These are phyloP conservation scores for Nephotettix cincticeps DNA, from an alignment of 1,140 invertebrate genomes.

Conservation along the genomic window DNA sequence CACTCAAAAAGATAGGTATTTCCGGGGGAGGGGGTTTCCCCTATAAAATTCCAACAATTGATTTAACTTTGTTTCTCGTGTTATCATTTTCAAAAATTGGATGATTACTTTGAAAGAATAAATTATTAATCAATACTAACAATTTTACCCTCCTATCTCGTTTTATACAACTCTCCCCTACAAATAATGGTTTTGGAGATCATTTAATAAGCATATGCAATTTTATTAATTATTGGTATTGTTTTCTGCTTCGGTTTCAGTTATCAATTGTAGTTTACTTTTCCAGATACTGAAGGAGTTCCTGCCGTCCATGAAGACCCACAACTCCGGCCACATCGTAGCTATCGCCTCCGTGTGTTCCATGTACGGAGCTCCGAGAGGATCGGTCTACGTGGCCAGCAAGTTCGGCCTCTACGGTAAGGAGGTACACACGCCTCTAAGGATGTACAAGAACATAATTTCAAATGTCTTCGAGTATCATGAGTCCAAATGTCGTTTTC, in stretches of 20 bases:
- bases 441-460: no score
- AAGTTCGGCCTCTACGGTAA: not conserved
- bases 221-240: not conserved
- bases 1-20: no score
- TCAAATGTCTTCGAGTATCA: no score
- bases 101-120: no score
- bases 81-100: no score
- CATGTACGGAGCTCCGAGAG: not conserved
- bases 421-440: no score
- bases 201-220: not conserved
- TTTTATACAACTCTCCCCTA: not conserved
- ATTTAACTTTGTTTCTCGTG: no score
- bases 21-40: no score
- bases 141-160: not conserved
- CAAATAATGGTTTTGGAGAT: not conserved
- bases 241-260: not conserved
- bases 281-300: constrained; percentile 29
- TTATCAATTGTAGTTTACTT: not conserved
- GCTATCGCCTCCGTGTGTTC: constrained; percentile 22
- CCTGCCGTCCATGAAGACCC: constrained; percentile 20
- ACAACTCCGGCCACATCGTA: constrained; percentile 30
- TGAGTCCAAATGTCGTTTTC: no score
- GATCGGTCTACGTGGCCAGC: not conserved
- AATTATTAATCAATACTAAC: not conserved
- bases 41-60: no score